phyloP scores from a whole-genome alignment of 2,888 invertebrate genomes.

The Epsilonema sp. region DNA sequence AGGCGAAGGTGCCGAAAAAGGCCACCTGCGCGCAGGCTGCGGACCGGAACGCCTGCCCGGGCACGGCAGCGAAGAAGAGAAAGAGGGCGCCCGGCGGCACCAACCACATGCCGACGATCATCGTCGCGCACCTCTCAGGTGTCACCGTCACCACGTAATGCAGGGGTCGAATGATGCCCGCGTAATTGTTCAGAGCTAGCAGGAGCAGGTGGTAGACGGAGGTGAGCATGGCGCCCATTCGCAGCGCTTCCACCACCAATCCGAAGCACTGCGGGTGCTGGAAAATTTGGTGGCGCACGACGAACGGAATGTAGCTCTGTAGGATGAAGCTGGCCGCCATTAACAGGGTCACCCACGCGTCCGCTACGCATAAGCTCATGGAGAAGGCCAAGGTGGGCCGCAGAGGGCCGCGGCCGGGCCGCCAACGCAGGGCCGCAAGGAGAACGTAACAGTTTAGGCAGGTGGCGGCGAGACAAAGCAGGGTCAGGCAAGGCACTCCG shows the following conservation, averaged over 20 bases:
- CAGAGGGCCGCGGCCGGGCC: too few relatives aligned
- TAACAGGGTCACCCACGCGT: too few relatives aligned
- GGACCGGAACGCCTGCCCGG: conserved; percentile 29
- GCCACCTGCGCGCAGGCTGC: conserved; percentile 2
- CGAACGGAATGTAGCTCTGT: too few relatives aligned
- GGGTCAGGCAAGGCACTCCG: too few relatives aligned
- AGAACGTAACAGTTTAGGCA: too few relatives aligned
- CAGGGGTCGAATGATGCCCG: conserved; percentile 41
- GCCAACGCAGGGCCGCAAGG: too few relatives aligned
- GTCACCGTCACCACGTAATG: conserved; percentile 43
- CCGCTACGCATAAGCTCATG: too few relatives aligned
- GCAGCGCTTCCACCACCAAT: conserved; percentile 30
- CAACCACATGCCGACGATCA: conserved; percentile 39
- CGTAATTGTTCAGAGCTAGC: conserved; percentile 44
- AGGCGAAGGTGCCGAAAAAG: too few relatives aligned
- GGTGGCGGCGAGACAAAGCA: too few relatives aligned
- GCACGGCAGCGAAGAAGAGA: conserved; percentile 36
- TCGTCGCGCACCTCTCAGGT: conserved; percentile 35
- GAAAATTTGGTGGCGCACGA: too few relatives aligned
- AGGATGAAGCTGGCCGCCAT: too few relatives aligned
- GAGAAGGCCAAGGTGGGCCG: too few relatives aligned
- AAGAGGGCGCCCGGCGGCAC: conserved; percentile 37
- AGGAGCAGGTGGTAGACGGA: conserved; percentile 43
- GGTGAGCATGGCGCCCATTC: conserved; percentile 41
- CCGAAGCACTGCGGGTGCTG: conserved; percentile 6